These are phyloP conservation scores for Muntiacus muntjak DNA, from an alignment of 2,113 vertebrate species.

Conservation along the genomic window DNA sequence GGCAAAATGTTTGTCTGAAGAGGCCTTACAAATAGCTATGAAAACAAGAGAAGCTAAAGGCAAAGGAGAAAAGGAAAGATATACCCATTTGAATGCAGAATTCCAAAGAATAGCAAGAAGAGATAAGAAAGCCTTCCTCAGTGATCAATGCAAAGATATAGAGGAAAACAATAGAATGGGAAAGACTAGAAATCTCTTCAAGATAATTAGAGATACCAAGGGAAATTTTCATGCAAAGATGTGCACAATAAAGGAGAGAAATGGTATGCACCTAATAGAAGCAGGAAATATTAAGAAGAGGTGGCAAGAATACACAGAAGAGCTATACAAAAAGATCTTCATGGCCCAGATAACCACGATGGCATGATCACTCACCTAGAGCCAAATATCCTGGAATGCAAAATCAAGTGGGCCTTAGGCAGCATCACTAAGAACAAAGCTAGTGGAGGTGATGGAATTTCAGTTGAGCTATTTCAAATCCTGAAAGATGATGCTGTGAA, in stretches of 20 bases:
- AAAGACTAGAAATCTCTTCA: background rate
- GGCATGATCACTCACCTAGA: background rate
- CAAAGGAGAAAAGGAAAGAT: background rate
- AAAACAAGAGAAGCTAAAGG: background rate
- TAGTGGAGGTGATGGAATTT: background rate
- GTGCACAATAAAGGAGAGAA: background rate
- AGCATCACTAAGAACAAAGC: rapidly evolving
- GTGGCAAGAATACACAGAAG: background rate
- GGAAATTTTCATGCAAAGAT: background rate
- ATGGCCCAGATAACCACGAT: background rate
- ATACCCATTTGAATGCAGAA: background rate
- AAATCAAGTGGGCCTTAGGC: background rate
- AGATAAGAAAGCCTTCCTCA: background rate
- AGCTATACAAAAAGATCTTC: background rate
- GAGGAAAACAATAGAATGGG: background rate
- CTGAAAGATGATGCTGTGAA: background rate
- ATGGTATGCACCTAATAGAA: background rate
- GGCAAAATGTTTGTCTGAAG: background rate
- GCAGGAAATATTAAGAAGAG: too few relatives aligned
- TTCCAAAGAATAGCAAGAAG: background rate
- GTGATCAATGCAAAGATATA: background rate
- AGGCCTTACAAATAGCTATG: background rate
- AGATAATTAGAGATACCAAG: background rate
- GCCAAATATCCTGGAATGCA: background rate
- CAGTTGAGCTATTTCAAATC: background rate